These are phyloP conservation scores for Lithobates sylvaticus DNA, from an alignment of 2,797 vertebrate species.

Conservation along the genomic window DNA sequence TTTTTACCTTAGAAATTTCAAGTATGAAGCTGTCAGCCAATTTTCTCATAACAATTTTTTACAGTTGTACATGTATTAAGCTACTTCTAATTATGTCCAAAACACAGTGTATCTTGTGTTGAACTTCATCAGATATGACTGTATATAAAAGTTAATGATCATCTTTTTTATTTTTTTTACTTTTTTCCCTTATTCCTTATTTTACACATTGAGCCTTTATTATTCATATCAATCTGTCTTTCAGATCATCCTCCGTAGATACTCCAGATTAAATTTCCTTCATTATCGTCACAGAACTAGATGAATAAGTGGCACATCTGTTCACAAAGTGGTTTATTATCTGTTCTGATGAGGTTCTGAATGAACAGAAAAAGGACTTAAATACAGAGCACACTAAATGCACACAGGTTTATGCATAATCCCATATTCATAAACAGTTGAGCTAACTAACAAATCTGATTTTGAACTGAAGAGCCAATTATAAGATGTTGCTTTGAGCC, in stretches of 20 bases:
- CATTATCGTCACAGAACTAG: conserved; percentile 79
- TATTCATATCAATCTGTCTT: conserved; percentile 80
- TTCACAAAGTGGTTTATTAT: conserved; percentile 80
- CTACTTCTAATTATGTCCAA: conserved; percentile 60
- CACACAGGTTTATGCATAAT: conserved; percentile 66
- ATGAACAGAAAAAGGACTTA: conserved; percentile 75
- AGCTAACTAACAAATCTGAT: conserved; percentile 65
- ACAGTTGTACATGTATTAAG: background rate
- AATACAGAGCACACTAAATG: conserved; percentile 68
- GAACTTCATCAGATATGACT: conserved; percentile 60
- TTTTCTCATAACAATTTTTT: too few relatives aligned
- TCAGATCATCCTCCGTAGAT: conserved; percentile 74
- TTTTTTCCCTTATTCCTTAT: conserved; percentile 11
- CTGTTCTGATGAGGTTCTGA: conserved; percentile 73
- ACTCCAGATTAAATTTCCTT: conserved; percentile 79
- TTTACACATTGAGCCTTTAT: conserved; percentile 66
- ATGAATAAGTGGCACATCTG: conserved; percentile 84
- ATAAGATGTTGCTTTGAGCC: conserved; percentile 71
- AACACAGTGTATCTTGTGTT: conserved; percentile 43
- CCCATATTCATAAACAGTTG: conserved; percentile 68
- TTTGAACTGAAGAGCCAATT: conserved; percentile 66
- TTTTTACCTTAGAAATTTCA: too few relatives aligned
- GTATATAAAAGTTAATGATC: conserved; percentile 65
- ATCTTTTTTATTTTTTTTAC: conserved; percentile 67
- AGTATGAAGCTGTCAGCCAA: too few relatives aligned